Evolutionary conservation across 35 echinoderm and acorn worm species (phyloP), one percentile per base, ranked within the genome.

Genomic region (Eucidaris tribuloides): DNA sequence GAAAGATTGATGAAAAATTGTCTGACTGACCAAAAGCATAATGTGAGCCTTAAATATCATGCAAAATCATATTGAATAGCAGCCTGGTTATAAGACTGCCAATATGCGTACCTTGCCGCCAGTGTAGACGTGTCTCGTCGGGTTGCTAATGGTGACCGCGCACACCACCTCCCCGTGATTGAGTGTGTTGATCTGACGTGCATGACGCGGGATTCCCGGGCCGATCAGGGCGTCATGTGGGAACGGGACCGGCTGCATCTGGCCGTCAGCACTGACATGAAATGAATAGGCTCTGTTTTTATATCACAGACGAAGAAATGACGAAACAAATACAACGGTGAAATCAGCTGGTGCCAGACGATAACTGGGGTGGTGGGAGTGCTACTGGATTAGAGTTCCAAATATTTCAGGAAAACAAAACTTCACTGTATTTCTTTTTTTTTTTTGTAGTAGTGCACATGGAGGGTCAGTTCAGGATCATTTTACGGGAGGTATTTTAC

Each of bases 231-330:
- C 96, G 76, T 99, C 96, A 15, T 91, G 96, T 18, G 96, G 96
- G 83, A 99, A 99, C n/a, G 96, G 96, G 18, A 99, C 96, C 13
- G 96, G 96, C 46, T 93, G 96, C 96, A 93, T 99, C 80, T 99
- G 91, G 36, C 96, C 96, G 45, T 99, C 96, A 4, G 96, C 96
- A 74, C 96, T 99, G 50, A 99, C 96, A 63, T 99, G 96, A 93
- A 99, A 99, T 83, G 96, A 99, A 84, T 99, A 99, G 22, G 96
- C 96, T 34, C 96, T 99, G 86, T 42, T 45, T n/a, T n/a, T n/a
- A n/a, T n/a, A 31, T 3, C 15, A 62, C 41, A 27, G 41, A 70
- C 4, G n/a, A 70, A 31, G 5, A 62, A 27, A 70, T 37, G 2
- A 31, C 14, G 18, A 27, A 70, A 70, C 34, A 70, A 70, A 31